Conservation (phyloP, 1,140 invertebrate species). For the Drosophila erecta region DNA sequence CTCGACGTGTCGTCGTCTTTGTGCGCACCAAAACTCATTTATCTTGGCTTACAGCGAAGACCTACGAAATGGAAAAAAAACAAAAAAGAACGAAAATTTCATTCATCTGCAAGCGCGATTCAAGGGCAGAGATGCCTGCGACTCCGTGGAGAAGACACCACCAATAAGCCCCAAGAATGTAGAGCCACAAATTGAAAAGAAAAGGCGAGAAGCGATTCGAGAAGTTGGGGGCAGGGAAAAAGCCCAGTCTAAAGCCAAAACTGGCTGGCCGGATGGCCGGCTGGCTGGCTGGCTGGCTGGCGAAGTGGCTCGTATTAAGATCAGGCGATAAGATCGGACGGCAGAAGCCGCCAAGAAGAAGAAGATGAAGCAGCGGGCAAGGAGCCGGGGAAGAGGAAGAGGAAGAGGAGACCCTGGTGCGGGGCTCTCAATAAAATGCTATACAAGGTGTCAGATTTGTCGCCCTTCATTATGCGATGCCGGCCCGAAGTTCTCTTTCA, state of each 20-base stretch:
- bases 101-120: slow-evolving; percentile 77
- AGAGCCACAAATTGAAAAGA: slow-evolving; percentile 77
- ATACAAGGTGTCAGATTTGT: slow-evolving; percentile 85
- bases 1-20: slow-evolving; percentile 78
- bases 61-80: slow-evolving; percentile 14
- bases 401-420: too few relatives aligned
- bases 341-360: slow-evolving; percentile 47
- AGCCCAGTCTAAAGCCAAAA: slow-evolving; percentile 6
- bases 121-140: slow-evolving; percentile 62
- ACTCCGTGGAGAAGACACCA: slow-evolving; percentile 54
- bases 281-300: slow-evolving; percentile 32
- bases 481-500: slow-evolving; percentile 25
- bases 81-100: slow-evolving; percentile 55
- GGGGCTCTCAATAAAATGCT: slow-evolving; percentile 82
- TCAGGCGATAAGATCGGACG: slow-evolving; percentile 83
- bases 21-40: slow-evolving; percentile 81
- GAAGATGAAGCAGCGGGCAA: too few relatives aligned
- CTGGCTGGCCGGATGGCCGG: background rate
- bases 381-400: slow-evolving; percentile 2
- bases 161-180: slow-evolving; percentile 61
- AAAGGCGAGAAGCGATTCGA: background rate
- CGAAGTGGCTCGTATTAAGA: slow-evolving; percentile 83
- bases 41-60: slow-evolving; percentile 73
- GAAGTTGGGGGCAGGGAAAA: background rate
- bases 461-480: slow-evolving; percentile 83